Conservation (phyloP, 2,113 vertebrate species). For the Toxotes chatareus region DNA sequence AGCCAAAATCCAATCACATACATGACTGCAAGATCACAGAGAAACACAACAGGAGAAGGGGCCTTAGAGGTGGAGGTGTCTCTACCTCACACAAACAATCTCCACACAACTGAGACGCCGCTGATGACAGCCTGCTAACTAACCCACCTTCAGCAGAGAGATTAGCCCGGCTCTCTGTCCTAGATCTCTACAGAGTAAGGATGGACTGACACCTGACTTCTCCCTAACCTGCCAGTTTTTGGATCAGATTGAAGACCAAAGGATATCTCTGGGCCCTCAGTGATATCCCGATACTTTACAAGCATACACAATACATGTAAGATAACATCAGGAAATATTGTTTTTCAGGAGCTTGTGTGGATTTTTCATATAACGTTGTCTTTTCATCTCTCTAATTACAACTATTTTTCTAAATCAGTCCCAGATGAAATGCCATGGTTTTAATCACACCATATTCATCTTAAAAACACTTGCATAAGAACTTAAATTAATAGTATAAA, state of each 20-base stretch:
- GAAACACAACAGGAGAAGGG: constrained; percentile 89
- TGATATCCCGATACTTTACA: constrained; percentile 11
- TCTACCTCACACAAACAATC: constrained; percentile 89
- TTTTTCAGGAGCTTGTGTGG: constrained; percentile 7
- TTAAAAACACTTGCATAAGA: constrained; percentile 56
- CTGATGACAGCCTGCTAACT: constrained; percentile 64
- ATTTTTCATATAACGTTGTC: constrained; percentile 30
- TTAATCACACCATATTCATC: constrained; percentile 59
- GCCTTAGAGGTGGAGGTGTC: constrained; percentile 89
- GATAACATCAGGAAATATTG: constrained; percentile 4
- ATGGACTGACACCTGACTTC: constrained; percentile 48
- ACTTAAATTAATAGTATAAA: constrained; percentile 56
- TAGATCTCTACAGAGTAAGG: constrained; percentile 33
- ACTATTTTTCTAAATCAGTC: constrained; percentile 57
- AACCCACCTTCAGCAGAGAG: constrained; percentile 49
- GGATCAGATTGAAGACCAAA: constrained; percentile 46
- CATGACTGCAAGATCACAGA: constrained; percentile 98
- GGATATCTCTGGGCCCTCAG: not conserved
- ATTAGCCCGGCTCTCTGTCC: constrained; percentile 54
- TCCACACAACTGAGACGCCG: constrained; percentile 50
- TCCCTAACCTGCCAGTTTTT: constrained; percentile 33
- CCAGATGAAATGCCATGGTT: constrained; percentile 56
- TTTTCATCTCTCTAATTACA: constrained; percentile 61
- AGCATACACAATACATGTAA: constrained; percentile 2
- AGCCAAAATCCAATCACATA: constrained; percentile 99